phyloP scores from a whole-genome alignment of 2,113 vertebrate genomes.

The Amazona guildingii region DNA sequence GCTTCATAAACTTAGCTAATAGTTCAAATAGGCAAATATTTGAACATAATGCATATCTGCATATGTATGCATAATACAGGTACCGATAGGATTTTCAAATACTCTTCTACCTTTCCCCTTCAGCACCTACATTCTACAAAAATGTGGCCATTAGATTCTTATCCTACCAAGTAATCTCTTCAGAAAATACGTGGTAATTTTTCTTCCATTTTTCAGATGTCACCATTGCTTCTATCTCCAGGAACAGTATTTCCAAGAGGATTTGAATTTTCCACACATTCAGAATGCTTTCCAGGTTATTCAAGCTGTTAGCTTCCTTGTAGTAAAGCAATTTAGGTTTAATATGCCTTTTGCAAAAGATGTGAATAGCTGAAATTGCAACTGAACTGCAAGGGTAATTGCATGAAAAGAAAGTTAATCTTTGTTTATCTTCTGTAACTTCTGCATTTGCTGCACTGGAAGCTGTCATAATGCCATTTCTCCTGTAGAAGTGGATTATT shows the following conservation, averaged over 20 bases:
- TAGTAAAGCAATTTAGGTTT: conserved; percentile 15
- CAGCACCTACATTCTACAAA: background rate
- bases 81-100: background rate
- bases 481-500: conserved; percentile 55
- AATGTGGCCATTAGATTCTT: fast-evolving
- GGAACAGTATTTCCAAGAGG: background rate
- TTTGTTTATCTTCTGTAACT: conserved; percentile 65
- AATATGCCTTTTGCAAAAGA: conserved; percentile 28
- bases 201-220: background rate
- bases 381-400: conserved; percentile 43
- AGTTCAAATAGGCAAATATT: background rate
- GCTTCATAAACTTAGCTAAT: background rate
- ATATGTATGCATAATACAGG: too few relatives aligned
- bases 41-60: too few relatives aligned
- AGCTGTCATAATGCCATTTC: conserved; percentile 31
- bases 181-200: background rate
- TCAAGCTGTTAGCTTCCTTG: background rate
- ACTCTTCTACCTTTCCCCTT: background rate
- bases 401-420: conserved; percentile 58
- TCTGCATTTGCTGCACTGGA: background rate
- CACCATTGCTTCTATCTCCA: background rate
- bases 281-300: background rate
- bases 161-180: background rate
- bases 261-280: background rate
- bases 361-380: conserved; percentile 35